Conservation (phyloP, 1,140 invertebrate genomes). For the Drosophila carrolli region DNA sequence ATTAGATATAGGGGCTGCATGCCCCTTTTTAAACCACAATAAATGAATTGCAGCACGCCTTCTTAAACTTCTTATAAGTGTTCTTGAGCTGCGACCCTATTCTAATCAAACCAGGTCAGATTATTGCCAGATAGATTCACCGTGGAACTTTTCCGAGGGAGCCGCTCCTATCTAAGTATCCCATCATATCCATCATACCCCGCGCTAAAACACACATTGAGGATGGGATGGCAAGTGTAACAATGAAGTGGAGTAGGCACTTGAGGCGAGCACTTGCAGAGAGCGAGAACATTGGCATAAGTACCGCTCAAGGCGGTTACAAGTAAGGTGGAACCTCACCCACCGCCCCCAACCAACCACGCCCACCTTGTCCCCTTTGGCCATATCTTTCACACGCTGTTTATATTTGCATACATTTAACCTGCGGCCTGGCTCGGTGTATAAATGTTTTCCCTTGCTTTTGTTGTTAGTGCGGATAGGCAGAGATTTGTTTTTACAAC, state of each 20-base stretch:
- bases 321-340: conserved; percentile 22
- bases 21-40: not conserved
- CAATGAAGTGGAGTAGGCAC: conserved; percentile 66
- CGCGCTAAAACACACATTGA: conserved; percentile 15
- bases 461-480: conserved; percentile 41
- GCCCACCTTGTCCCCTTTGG: conserved; percentile 16
- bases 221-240: conserved; percentile 57
- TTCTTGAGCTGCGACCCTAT: not conserved
- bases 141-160: not conserved
- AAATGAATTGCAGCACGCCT: not conserved
- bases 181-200: conserved; percentile 23
- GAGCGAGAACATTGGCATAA: conserved; percentile 70
- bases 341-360: not conserved
- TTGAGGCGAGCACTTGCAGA: conserved; percentile 49
- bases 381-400: conserved; percentile 69
- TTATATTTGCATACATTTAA: conserved; percentile 81
- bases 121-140: not conserved
- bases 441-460: conserved; percentile 47
- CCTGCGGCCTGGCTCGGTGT: conserved; percentile 61
- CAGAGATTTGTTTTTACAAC: conserved; percentile 72
- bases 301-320: conserved; percentile 65
- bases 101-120: conserved; percentile 4
- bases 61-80: not conserved
- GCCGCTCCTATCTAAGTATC: not conserved
- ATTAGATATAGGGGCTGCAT: not conserved